phyloP scores from a whole-genome alignment of 2,113 vertebrate genomes.

The Arizona elegans region DNA sequence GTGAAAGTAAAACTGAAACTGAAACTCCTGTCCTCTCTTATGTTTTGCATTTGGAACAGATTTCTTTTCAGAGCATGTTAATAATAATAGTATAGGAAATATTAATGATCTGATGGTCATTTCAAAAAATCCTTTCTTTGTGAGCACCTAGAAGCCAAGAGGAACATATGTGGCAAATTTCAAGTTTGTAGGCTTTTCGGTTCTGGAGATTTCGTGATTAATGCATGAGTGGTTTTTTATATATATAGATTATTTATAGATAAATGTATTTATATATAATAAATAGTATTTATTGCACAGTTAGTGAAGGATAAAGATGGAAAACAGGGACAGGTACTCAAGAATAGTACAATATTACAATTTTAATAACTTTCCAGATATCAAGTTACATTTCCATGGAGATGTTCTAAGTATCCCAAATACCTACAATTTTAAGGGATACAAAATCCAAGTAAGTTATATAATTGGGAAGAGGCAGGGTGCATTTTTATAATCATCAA shows the following conservation, averaged over 20 bases:
- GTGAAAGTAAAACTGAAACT: no score
- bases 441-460: background rate
- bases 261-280: background rate
- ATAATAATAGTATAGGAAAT: no score
- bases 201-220: no score
- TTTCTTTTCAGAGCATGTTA: no score
- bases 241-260: background rate
- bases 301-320: background rate
- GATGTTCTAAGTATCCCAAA: background rate
- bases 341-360: background rate
- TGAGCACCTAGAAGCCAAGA: no score
- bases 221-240: no score
- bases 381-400: background rate
- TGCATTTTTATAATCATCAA: background rate
- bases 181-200: no score
- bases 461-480: background rate
- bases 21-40: no score
- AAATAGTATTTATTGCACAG: conserved; percentile 16
- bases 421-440: background rate
- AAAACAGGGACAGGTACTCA: background rate
- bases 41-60: no score
- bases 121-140: no score
- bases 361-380: background rate
- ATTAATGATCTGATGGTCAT: no score
- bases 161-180: no score